Percentiles rank a stretch among this genome's conserved stretches.
Conservation (phyloP, 2,888 invertebrate species). For the Ochropleura leucogaster region DNA sequence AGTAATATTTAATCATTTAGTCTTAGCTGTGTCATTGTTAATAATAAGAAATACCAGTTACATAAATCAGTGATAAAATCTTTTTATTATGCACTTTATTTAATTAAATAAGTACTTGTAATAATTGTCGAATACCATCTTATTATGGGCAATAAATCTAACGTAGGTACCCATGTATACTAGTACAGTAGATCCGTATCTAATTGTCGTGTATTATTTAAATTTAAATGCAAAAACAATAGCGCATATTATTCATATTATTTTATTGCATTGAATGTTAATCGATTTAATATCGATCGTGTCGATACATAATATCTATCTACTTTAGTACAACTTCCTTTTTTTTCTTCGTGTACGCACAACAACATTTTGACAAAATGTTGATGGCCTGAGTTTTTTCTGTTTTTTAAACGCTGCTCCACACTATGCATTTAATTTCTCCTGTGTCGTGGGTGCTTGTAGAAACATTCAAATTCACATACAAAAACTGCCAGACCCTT, state of each 20-base stretch:
- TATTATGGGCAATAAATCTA: slow-evolving; percentile 42
- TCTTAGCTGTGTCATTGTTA: slow-evolving; percentile 4
- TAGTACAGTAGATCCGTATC: background rate
- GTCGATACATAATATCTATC: background rate
- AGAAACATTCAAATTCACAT: too few species aligned
- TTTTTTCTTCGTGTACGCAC: too few species aligned
- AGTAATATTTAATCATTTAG: background rate
- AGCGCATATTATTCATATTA: slow-evolving; percentile 18
- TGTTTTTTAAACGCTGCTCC: too few species aligned
- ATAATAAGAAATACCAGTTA: background rate
- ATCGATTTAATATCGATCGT: background rate
- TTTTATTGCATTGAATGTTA: slow-evolving; percentile 18
- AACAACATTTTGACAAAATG: too few species aligned
- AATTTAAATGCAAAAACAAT: slow-evolving; percentile 11
- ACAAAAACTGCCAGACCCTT: too few species aligned
- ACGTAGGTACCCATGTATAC: background rate
- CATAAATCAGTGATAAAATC: slow-evolving; percentile 21
- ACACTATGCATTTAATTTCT: too few species aligned
- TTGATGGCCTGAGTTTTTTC: background rate
- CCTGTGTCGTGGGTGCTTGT: too few species aligned
- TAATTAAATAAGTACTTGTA: background rate
- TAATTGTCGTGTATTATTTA: slow-evolving; percentile 6
- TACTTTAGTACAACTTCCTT: background rate
- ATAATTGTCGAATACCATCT: slow-evolving; percentile 8
- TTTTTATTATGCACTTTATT: background rate